Base-by-base conservation (phyloP, 2,888 invertebrate species). In the Caradrina clavipalpis region DNA sequence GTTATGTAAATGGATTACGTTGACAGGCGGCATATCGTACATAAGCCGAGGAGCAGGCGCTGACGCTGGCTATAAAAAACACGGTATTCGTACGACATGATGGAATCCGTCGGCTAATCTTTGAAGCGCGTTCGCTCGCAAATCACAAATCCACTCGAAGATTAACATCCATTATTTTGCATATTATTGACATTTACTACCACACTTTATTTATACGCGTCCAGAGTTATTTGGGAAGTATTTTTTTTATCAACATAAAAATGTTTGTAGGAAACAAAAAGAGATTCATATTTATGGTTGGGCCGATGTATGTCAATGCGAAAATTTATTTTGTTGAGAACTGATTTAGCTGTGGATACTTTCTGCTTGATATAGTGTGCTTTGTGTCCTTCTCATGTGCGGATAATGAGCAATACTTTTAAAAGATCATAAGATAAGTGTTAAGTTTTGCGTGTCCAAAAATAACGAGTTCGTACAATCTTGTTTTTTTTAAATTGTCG, bases 171-270 rank as follows among this genome's bases (percentile, higher is more conserved):
- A 95, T 95, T 95, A 95, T 94, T 95, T 95, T 95, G 93, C 94
- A 95, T 96, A 94, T 94, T 95, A 94, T 95, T 94, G 95, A 95
- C 95, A 91, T 95, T 95, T 95, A 96, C 95, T 95, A 94, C 95
- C 94, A 91, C 88, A 92, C 89, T 91, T 93, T 95, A 95, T 95
- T 96, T 95, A 95, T 95, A 90, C 83, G 86, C 88, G 89, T 89
- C 88, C 92, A 87, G 88, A 95, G 94, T 91, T 95, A 95, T 95
- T 95, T 95, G 94, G 93, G 95, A 94, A 95, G 94, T 91, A 94
- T 95, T 94, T 94, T 35, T 93, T 93, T 92, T 91, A 92, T 89
- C 91, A 90, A 92, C 93, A 95, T 94, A 94, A 95, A 95, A 95
- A 94, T 93, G 92, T 92, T 92, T 91, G 92, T 92, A 89, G 92